Conservation (phyloP, 2,888 invertebrate genomes). For the Panzeria rudis region DNA sequence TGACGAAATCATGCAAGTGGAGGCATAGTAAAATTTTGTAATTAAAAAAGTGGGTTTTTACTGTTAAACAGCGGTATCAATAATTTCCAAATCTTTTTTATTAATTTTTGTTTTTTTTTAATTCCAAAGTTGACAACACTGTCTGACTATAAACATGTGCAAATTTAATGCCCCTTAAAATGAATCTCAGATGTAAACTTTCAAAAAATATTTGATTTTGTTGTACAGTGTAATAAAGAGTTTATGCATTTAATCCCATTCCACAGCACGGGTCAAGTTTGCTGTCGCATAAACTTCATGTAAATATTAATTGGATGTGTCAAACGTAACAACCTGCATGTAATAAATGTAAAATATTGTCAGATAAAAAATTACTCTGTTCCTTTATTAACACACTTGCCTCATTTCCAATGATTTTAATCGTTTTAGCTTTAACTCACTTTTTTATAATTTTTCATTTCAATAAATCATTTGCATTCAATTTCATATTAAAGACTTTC, state of each 20-base stretch:
- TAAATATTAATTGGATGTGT: constrained; percentile 31
- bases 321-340: constrained; percentile 27
- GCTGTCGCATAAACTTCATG: constrained; percentile 4
- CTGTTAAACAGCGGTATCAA: too few species aligned
- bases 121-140: too few species aligned
- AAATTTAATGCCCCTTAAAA: too few species aligned
- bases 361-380: not conserved
- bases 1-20: too few species aligned
- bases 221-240: too few species aligned
- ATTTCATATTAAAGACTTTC: not conserved
- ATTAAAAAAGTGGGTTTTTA: too few species aligned
- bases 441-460: constrained; percentile 4
- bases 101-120: too few species aligned
- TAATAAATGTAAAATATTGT: constrained; percentile 21
- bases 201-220: too few species aligned
- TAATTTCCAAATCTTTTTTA: too few species aligned
- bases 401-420: not conserved
- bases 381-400: constrained; percentile 1
- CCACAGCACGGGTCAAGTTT: not conserved
- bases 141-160: too few species aligned
- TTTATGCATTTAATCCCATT: not conserved
- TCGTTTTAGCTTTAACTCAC: not conserved
- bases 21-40: too few species aligned
- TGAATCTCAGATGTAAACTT: too few species aligned
- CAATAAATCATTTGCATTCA: constrained; percentile 37